Evolutionary conservation across 2,113 vertebrate genomes (phyloP).

Genomic region (Podarcis raffonei): DNA sequence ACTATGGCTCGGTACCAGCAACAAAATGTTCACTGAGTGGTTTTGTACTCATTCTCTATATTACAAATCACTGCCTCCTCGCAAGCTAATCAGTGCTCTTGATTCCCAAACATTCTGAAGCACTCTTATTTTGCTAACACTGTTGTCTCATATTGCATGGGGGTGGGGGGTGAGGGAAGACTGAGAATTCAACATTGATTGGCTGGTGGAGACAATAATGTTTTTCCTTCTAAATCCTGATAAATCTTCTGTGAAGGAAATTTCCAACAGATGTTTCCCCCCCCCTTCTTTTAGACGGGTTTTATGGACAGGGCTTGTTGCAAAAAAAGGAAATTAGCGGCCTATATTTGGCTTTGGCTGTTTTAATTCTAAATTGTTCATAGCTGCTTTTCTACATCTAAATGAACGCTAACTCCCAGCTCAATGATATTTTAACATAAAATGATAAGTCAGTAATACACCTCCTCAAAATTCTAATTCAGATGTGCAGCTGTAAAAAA

Average conservation of each 20-base stretch:
- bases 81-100: slow-evolving; percentile 12
- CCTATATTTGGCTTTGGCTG: not conserved
- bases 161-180: not conserved
- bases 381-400: not conserved
- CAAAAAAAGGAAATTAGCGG: not conserved
- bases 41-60: not conserved
- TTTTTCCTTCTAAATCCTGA: slow-evolving; percentile 12
- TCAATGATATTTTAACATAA: rapidly evolving
- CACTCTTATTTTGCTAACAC: not conserved
- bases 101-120: slow-evolving; percentile 2
- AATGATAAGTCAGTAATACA: not conserved
- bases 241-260: slow-evolving; percentile 17
- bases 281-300: not conserved
- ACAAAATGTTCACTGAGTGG: not conserved
- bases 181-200: not conserved
- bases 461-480: not conserved
- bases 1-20: not conserved
- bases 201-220: not conserved
- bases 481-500: not conserved
- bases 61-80: slow-evolving; percentile 7
- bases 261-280: not conserved
- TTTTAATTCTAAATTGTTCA: not conserved
- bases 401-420: not conserved
- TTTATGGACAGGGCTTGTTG: slow-evolving; percentile 1
- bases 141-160: slow-evolving; percentile 8